Conservation (phyloP, 2,797 vertebrate species). For the Silurus lanzhouensis region DNA sequence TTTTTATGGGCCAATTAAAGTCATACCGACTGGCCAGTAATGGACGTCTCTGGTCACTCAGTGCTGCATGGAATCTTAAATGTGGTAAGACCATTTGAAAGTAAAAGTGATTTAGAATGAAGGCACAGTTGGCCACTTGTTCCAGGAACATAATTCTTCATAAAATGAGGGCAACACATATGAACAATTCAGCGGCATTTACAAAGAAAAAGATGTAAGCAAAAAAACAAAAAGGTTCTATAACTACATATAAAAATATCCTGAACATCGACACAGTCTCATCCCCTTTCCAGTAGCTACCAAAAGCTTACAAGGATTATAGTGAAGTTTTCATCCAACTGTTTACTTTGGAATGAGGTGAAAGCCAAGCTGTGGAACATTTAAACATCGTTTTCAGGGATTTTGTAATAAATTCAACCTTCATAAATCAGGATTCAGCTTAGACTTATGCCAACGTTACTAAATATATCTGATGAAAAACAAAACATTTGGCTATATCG, state of each 20-base stretch:
- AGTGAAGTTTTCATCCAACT: background rate
- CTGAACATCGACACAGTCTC: background rate
- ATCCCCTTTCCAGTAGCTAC: background rate
- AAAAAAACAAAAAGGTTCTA: background rate
- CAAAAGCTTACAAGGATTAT: background rate
- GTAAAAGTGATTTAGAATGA: background rate
- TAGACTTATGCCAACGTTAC: background rate
- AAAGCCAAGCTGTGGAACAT: background rate
- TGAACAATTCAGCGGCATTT: background rate
- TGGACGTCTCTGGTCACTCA: slow-evolving; percentile 10
- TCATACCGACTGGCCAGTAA: background rate
- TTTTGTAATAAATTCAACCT: background rate
- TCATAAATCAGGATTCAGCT: background rate
- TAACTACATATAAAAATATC: background rate
- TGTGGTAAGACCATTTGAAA: slow-evolving; percentile 1
- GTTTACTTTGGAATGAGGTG: background rate
- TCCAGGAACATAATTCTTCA: background rate
- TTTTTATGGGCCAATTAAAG: slow-evolving; percentile 21
- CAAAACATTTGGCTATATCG: background rate
- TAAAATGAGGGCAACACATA: background rate
- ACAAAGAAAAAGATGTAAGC: background rate
- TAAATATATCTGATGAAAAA: background rate
- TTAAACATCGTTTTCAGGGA: background rate
- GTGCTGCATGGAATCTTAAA: slow-evolving; percentile 13
- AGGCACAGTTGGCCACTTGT: background rate